A percentile compares a stretch with the other conserved stretches of the same genome.
These are phyloP conservation scores for Aphidius gifuensis DNA, from an alignment of 1,140 invertebrate species.

Conservation along the genomic window DNA sequence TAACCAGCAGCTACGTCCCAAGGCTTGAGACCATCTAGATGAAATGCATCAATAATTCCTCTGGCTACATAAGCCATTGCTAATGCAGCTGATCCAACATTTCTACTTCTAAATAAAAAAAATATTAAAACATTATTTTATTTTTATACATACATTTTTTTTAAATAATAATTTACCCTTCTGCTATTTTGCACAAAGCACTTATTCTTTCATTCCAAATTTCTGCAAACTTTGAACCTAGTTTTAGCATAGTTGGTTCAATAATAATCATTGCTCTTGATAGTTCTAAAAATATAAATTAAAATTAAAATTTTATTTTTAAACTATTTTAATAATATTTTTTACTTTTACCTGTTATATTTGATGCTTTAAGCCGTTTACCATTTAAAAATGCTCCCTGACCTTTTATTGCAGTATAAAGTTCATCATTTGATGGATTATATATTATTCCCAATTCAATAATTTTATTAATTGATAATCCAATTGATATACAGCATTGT, in stretches of 20 bases:
- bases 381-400: constrained; percentile 76
- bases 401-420: constrained; percentile 71
- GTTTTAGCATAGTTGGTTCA: constrained; percentile 26
- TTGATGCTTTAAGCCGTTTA: constrained; percentile 40
- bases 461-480: constrained; percentile 64
- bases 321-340: not conserved
- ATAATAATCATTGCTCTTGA: constrained; percentile 32
- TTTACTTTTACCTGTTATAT: constrained; percentile 26
- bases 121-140: not conserved
- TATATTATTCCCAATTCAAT: constrained; percentile 71
- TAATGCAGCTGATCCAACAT: constrained; percentile 70
- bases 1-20: constrained; percentile 71
- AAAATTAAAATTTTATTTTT: not conserved
- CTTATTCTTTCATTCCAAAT: not conserved
- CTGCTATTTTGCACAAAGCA: constrained; percentile 25
- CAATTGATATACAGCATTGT: constrained; percentile 65
- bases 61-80: constrained; percentile 69
- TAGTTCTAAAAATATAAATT: constrained; percentile 30
- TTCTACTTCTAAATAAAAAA: constrained; percentile 58
- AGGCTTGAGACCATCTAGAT: constrained; percentile 63
- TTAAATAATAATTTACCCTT: constrained; percentile 27
- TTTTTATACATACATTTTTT: not conserved
- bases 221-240: too few relatives aligned
- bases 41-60: constrained; percentile 66
- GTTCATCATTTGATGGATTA: constrained; percentile 69